phyloP scores from a whole-genome alignment of 2,888 invertebrate species.

The Artemia sp. region DNA sequence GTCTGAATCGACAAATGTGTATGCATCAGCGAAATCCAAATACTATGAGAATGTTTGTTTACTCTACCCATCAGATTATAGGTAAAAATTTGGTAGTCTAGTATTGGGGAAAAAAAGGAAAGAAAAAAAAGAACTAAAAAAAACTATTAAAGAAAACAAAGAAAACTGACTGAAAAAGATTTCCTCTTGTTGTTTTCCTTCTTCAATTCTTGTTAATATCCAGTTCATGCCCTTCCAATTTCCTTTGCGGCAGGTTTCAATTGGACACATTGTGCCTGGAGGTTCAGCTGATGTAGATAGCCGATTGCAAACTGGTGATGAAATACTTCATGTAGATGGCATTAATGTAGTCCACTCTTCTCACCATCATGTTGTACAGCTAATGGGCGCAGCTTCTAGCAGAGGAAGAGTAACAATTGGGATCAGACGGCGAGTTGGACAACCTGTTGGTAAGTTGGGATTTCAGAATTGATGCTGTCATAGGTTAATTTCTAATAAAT shows the following conservation, averaged over 20 bases:
- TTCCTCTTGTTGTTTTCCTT: constrained; percentile 12
- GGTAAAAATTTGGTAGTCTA: not conserved
- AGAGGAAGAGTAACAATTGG: constrained; percentile 69
- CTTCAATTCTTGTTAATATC: constrained; percentile 1
- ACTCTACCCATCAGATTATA: not conserved
- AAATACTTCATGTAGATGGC: constrained; percentile 84
- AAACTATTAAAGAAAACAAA: not conserved
- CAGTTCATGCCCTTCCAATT: constrained; percentile 13
- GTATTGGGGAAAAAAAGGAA: constrained; percentile 15
- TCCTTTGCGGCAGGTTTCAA: constrained; percentile 48
- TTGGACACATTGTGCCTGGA: constrained; percentile 88
- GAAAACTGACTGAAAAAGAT: not conserved
- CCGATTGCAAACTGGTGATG: constrained; percentile 72
- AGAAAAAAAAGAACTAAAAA: constrained; percentile 9
- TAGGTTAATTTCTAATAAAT: no score
- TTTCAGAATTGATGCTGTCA: not conserved
- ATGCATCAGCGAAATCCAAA: no score
- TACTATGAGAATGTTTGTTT: not conserved
- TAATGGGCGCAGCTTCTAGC: constrained; percentile 73
- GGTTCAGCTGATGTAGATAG: constrained; percentile 87
- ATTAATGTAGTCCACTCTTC: constrained; percentile 64
- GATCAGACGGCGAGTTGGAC: constrained; percentile 42
- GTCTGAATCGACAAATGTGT: no score
- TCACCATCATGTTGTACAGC: constrained; percentile 78
- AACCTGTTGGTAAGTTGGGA: not conserved